Conservation (phyloP, 1,140 invertebrate species). For the Leucophenga varia region DNA sequence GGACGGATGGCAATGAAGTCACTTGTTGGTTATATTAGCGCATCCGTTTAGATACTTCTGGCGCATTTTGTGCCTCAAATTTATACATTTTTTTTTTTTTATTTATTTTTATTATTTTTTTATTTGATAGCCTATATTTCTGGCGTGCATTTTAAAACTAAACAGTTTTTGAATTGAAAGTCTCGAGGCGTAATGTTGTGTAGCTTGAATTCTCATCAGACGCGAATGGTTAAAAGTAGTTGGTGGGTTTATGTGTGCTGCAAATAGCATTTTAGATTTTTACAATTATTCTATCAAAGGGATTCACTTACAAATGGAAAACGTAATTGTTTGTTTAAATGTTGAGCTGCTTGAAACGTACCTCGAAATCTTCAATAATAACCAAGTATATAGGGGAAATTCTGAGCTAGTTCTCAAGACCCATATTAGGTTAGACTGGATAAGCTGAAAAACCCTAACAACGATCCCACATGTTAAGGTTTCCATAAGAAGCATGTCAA, state of each 20-base stretch:
- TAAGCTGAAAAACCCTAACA: too few species aligned
- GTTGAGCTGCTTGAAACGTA: not conserved
- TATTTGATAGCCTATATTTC: constrained; percentile 33
- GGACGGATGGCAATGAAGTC: too few species aligned
- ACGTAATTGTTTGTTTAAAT: not conserved
- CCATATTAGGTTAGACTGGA: too few species aligned
- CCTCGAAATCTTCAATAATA: too few species aligned
- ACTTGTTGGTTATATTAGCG: too few species aligned
- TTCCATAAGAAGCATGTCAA: too few species aligned
- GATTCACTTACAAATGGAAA: not conserved
- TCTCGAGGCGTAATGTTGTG: constrained; percentile 3
- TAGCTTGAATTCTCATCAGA: constrained; percentile 48
- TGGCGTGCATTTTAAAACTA: constrained; percentile 14
- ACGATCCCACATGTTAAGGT: too few species aligned
- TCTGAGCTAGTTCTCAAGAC: too few species aligned
- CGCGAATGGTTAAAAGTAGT: constrained; percentile 21
- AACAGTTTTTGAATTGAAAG: constrained; percentile 4
- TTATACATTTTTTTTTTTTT: constrained; percentile 9
- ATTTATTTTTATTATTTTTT: constrained; percentile 17
- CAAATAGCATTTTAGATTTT: too few species aligned
- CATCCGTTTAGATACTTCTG: not conserved
- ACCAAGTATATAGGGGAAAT: not conserved
- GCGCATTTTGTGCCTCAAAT: not conserved
- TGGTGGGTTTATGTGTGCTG: too few species aligned
- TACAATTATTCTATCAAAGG: not conserved